phyloP scores from a whole-genome alignment of 2,797 vertebrate species.

The Manis javanica region DNA sequence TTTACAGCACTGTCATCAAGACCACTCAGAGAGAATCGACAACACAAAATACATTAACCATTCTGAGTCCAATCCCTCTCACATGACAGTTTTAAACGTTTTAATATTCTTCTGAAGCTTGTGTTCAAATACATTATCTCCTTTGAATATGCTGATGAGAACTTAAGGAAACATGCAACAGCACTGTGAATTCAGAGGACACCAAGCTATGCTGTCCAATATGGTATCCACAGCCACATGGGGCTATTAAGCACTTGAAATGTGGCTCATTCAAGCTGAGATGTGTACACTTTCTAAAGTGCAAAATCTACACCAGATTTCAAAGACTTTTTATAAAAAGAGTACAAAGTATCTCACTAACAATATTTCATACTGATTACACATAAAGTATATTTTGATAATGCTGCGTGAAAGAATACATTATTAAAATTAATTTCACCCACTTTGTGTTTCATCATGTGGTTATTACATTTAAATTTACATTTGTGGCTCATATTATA shows the following conservation, averaged over 20 bases:
- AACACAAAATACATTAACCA: not conserved
- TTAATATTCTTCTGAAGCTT: slow-evolving; percentile 17
- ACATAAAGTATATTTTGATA: slow-evolving; percentile 4
- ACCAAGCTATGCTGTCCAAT: not conserved
- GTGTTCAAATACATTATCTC: not conserved
- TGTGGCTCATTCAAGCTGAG: not conserved
- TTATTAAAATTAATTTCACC: slow-evolving; percentile 14
- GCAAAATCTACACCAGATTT: slow-evolving; percentile 6
- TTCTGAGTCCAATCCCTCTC: not conserved
- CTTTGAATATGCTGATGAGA: slow-evolving; percentile 44
- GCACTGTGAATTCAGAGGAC: not conserved
- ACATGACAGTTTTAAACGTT: slow-evolving; percentile 28
- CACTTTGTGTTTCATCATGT: slow-evolving; percentile 3
- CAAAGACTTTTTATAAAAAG: not conserved
- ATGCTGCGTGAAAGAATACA: not conserved
- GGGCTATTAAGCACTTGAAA: not conserved
- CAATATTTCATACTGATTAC: not conserved
- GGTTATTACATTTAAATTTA: slow-evolving; percentile 12
- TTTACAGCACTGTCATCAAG: not conserved
- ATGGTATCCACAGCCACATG: not conserved
- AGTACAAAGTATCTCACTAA: not conserved
- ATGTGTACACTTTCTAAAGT: not conserved
- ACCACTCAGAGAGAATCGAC: not conserved
- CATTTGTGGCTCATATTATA: not conserved
- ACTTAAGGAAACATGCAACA: not conserved